Conservation (phyloP, 2,113 vertebrate genomes). For the Peromyscus leucopus region DNA sequence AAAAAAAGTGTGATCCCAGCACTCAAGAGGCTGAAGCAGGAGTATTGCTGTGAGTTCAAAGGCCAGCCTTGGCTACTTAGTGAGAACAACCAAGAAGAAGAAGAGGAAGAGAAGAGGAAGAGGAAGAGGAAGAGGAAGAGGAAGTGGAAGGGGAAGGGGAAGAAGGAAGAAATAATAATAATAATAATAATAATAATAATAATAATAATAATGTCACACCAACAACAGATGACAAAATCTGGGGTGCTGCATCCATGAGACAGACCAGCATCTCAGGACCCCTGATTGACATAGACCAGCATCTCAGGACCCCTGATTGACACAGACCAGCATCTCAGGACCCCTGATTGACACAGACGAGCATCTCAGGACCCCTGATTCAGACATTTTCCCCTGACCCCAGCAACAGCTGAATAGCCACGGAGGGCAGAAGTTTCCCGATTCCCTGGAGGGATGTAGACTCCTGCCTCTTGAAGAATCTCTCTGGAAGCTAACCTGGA, state of each 20-base stretch:
- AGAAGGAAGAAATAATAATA: neutral
- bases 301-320: neutral
- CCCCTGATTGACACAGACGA: neutral
- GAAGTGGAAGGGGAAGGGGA: too few relatives aligned
- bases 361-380: neutral
- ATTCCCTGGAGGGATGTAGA: neutral
- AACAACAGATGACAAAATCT: neutral
- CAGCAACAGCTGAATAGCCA: neutral
- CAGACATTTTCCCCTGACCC: neutral
- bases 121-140: too few relatives aligned
- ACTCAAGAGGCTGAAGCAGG: neutral
- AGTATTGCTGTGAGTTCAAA: neutral
- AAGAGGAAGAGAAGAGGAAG: too few relatives aligned
- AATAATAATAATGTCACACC: neutral
- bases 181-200: too few relatives aligned
- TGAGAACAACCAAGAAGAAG: neutral
- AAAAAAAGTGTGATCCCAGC: neutral
- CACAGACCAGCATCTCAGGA: neutral
- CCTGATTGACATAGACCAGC: neutral
- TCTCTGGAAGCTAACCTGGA: conserved; percentile 47
- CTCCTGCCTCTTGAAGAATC: conserved; percentile 23
- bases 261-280: neutral
- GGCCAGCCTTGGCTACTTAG: neutral
- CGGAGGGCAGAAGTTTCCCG: neutral
- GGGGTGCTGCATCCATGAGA: neutral